Evolutionary conservation across 2,113 vertebrate species (phyloP), one percentile per base, ranked within the genome.

Genomic region (Meleagris gallopavo): DNA sequence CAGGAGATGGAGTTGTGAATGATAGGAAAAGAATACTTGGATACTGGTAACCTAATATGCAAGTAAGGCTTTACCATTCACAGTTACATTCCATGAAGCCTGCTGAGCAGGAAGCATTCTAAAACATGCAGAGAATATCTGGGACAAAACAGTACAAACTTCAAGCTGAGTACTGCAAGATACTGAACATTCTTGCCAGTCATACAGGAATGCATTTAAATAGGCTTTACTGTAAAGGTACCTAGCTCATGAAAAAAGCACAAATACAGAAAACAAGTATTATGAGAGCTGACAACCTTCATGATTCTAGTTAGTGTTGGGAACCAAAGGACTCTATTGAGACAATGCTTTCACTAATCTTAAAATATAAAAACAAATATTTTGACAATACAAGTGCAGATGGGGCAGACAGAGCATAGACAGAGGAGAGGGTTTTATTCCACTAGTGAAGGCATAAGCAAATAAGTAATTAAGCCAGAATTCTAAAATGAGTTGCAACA

Each of bases 1-100:
- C 45, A 74, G 88, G 81, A 91, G 64, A 60, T 94, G 84, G 41
- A 92, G 69, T 69, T 91, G 75, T 86, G 60, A 74, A 69, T 50
- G 55, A 74, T 86, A 90, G 77, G 86, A 93, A 95, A 96, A 95
- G 60, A 67, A 81, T 78, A 40, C 48, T 96, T 91, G 67, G 64
- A 36, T 89, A 62, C 55, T 52, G 64, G 94, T 93, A 96, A 95
- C 43, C 58, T 73, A 82, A 95, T 90, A 76, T 2, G 16, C 46
- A 78, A 6, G 62, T 70, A 45, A 85, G 82, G 80, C 74, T 90
- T 72, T 55, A 38, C 54, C 34, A 64, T 87, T 80, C 71, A 30
- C 60, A 43, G 50, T 55, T 92, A 29, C 84, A 87, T 89, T 89
- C 92, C 62, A 4, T 17, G 18, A 80, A 86, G 74, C 16, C 41